Base-by-base conservation (phyloP, 2,888 invertebrate genomes). In the Cynaeus angustus region DNA sequence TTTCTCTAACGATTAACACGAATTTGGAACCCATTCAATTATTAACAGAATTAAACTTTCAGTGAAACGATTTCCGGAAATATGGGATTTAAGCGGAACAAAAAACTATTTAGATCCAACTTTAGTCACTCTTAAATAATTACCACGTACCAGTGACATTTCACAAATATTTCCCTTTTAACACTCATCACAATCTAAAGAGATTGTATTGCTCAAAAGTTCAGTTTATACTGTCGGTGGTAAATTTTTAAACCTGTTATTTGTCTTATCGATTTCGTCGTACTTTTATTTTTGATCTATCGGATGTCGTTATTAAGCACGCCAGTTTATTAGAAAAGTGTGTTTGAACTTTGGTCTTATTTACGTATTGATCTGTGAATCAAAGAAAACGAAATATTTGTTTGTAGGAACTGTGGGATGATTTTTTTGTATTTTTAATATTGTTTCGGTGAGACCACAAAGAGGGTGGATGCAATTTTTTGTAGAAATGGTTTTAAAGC, bases 221-320 rank as follows among this genome's bases (percentile, higher is more conserved):
- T 41, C 41, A 12, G 38, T 45, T 45, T 45, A 13, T 46, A 16
- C 4, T 13, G 9, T 8, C 16, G 13, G n/a, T 16, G n/a, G 4
- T 46, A 46, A 46, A 21, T 46, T 46, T 46, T 46, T 46, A 14
- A 46, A 9, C 8, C 8, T n/a, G 46, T 46, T n/a, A n/a, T n/a
- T 46, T 46, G 26, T 46, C 26, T 46, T 46, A 46, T 46, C 46
- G 46, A 46, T 46, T 46, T 8, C 16, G 6, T 14, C 26, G 3
- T 46, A 46, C 26, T 46, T 46, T 45, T 45, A 45, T 45, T 45
- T 45, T 46, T 46, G 16, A 21, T 46, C 46, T 9, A 46, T 10
- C 6, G 12, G 41, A 41, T 41, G 9, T 13, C 41, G 41, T 41
- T 41, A 41, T 41, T 46, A 46, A 46, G 26, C 46, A 46, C 46